Conservation (phyloP, 2,888 invertebrate genomes). For the Xylocampa areola region DNA sequence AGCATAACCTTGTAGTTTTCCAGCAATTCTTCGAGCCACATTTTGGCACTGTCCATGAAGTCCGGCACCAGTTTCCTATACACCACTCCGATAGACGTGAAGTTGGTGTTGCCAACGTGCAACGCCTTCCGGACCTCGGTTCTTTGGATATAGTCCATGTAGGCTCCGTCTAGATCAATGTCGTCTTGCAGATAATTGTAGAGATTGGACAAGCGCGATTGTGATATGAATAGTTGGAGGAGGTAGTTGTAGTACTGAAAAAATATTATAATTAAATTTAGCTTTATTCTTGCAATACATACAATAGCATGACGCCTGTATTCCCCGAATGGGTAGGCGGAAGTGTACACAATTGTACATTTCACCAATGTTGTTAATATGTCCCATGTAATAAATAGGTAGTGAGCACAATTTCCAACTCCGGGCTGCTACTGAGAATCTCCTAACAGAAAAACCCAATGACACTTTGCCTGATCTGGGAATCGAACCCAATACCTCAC, state of each 20-base stretch:
- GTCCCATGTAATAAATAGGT: no score
- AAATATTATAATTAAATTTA: no score
- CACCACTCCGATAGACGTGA: slow-evolving; percentile 86
- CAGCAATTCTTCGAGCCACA: slow-evolving; percentile 87
- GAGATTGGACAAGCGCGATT: slow-evolving; percentile 82
- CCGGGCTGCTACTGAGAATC: no score
- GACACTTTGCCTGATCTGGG: no score
- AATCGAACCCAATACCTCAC: no score
- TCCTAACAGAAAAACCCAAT: no score
- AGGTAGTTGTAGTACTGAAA: slow-evolving; percentile 88
- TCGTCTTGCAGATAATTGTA: slow-evolving; percentile 87
- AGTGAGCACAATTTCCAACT: no score
- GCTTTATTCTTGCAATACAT: no score
- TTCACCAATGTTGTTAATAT: no score
- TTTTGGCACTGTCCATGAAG: slow-evolving; percentile 90
- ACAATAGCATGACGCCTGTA: no score
- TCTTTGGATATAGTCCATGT: slow-evolving; percentile 82
- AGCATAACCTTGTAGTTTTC: slow-evolving; percentile 90
- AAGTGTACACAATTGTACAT: no score
- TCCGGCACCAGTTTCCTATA: slow-evolving; percentile 87
- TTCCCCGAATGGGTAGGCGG: no score
- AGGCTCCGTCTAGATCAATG: slow-evolving; percentile 77
- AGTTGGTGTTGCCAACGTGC: slow-evolving; percentile 88
- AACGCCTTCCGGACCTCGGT: slow-evolving; percentile 83
- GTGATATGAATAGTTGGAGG: slow-evolving; percentile 79